Percentiles rank a stretch among this genome's conserved stretches.
phyloP scores from a whole-genome alignment of 2,797 vertebrate species.

The Florisuga fusca region DNA sequence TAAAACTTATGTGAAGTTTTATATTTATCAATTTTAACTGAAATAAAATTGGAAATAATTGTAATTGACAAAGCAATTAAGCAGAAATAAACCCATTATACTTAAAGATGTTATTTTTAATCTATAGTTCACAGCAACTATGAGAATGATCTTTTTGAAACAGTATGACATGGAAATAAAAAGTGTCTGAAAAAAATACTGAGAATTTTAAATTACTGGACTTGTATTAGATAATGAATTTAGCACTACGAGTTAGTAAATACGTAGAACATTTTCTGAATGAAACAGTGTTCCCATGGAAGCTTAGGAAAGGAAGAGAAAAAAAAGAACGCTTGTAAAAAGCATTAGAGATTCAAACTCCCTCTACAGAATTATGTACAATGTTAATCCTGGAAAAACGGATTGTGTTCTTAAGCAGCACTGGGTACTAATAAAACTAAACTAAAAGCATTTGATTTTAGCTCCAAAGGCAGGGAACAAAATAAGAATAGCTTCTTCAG shows the following conservation, averaged over 20 bases:
- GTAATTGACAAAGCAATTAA: not conserved
- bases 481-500: slow-evolving; percentile 3
- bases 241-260: not conserved
- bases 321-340: not conserved
- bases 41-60: not conserved
- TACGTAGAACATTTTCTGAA: not conserved
- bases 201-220: not conserved
- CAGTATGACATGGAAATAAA: not conserved
- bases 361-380: slow-evolving; percentile 9
- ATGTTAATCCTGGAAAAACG: slow-evolving; percentile 55
- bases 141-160: not conserved
- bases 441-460: slow-evolving; percentile 41
- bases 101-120: not conserved
- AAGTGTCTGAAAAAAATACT: not conserved
- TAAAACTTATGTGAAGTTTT: not conserved
- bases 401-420: slow-evolving; percentile 58
- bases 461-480: slow-evolving; percentile 20
- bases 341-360: not conserved
- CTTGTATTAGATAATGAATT: not conserved
- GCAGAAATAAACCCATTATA: not conserved
- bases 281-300: not conserved
- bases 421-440: slow-evolving; percentile 7
- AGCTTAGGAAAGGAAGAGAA: not conserved
- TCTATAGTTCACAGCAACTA: not conserved
- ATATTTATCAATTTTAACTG: not conserved